phyloP scores from a whole-genome alignment of 2,113 vertebrate species.

The Phoxinus phoxinus region DNA sequence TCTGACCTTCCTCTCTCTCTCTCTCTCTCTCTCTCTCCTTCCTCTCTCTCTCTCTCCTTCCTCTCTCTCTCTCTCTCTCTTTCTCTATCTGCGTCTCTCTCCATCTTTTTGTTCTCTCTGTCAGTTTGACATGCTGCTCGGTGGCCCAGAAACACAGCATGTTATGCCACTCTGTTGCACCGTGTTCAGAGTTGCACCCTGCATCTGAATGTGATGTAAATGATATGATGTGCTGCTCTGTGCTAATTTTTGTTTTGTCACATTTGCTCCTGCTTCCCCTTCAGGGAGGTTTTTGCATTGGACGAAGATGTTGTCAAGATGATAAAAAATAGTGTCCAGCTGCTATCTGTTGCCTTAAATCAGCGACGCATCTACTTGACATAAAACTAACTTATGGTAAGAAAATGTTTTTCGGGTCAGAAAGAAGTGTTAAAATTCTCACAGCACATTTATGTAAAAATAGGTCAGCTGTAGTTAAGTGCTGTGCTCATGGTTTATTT shows the following conservation, averaged over 20 bases:
- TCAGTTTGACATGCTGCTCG: slow-evolving; percentile 74
- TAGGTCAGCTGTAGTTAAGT: slow-evolving; percentile 38
- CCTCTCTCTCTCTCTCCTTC: too few relatives aligned
- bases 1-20: slow-evolving; percentile 43
- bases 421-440: slow-evolving; percentile 23
- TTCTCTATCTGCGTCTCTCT: slow-evolving; percentile 19
- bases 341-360: not conserved
- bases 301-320: slow-evolving; percentile 3
- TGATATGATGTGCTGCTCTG: slow-evolving; percentile 75
- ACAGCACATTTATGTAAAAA: slow-evolving; percentile 9
- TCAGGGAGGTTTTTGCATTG: slow-evolving; percentile 44
- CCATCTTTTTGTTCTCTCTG: slow-evolving; percentile 36
- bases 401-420: not conserved
- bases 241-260: slow-evolving; percentile 65
- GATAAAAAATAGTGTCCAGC: not conserved
- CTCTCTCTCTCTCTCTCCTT: too few relatives aligned
- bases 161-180: slow-evolving; percentile 75
- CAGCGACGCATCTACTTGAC: not conserved
- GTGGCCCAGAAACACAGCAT: slow-evolving; percentile 73
- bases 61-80: too few relatives aligned
- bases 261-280: slow-evolving; percentile 61
- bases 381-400: not conserved
- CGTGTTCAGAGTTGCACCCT: slow-evolving; percentile 63
- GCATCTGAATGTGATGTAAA: slow-evolving; percentile 75
- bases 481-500: not conserved